Evolutionary conservation across 2,888 invertebrate species (phyloP).

Genomic region (Troides aeacus): DNA sequence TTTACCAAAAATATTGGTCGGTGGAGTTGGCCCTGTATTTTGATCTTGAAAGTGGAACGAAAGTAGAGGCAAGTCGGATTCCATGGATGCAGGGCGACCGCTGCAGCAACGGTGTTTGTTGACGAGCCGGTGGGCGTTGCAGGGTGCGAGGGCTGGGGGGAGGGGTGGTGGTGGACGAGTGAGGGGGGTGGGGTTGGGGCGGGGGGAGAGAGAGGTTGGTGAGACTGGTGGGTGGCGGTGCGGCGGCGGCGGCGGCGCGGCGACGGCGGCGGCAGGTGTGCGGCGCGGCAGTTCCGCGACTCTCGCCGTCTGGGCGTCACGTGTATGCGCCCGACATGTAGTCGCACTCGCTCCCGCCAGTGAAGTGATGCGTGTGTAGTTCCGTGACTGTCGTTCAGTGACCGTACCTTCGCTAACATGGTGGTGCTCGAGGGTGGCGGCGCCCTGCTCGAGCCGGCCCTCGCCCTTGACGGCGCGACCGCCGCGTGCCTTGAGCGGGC

Average conservation of each 20-base stretch:
- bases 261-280: slow-evolving; percentile 47
- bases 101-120: slow-evolving; percentile 75
- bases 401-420: slow-evolving; percentile 55
- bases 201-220: slow-evolving; percentile 32
- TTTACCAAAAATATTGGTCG: too few relatives aligned
- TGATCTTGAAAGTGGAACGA: slow-evolving; percentile 62
- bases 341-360: slow-evolving; percentile 53
- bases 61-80: slow-evolving; percentile 57
- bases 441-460: slow-evolving; percentile 79
- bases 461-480: slow-evolving; percentile 86
- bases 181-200: slow-evolving; percentile 43
- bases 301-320: slow-evolving; percentile 63
- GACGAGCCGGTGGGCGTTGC: slow-evolving; percentile 49
- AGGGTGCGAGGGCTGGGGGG: slow-evolving; percentile 53
- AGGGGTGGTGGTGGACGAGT: slow-evolving; percentile 7
- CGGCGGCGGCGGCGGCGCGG: slow-evolving; percentile 36
- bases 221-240: slow-evolving; percentile 46
- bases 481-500: slow-evolving; percentile 87
- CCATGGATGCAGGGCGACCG: slow-evolving; percentile 65
- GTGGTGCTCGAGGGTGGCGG: slow-evolving; percentile 78
- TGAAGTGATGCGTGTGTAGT: slow-evolving; percentile 57
- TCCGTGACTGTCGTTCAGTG: slow-evolving; percentile 47
- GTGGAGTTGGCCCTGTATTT: slow-evolving; percentile 5
- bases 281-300: slow-evolving; percentile 71
- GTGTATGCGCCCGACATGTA: slow-evolving; percentile 66